Percentiles rank a stretch among this genome's conserved stretches.
Conservation (phyloP, 2,888 invertebrate species). For the Coenonympha arcania region DNA sequence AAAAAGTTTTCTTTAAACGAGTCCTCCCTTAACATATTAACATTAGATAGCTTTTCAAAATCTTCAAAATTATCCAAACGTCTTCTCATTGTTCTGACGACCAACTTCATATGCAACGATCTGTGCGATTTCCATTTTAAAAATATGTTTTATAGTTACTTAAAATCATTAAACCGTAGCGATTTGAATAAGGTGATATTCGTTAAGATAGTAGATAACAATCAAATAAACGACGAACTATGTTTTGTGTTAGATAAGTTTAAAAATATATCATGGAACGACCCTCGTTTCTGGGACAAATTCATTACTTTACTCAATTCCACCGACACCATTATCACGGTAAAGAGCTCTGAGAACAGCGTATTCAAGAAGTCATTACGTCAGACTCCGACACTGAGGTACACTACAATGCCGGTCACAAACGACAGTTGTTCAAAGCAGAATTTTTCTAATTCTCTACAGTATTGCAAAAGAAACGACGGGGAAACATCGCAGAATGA, state of each 20-base stretch:
- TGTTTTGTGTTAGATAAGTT: conserved; percentile 71
- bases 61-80: conserved; percentile 68
- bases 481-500: conserved; percentile 72
- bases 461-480: conserved; percentile 64
- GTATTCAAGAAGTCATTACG: conserved; percentile 71
- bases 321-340: conserved; percentile 69
- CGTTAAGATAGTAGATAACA: conserved; percentile 63
- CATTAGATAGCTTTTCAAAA: conserved; percentile 65
- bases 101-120: conserved; percentile 65
- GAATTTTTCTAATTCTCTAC: conserved; percentile 70
- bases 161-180: conserved; percentile 64
- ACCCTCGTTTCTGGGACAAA: conserved; percentile 89
- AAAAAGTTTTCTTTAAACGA: conserved; percentile 82
- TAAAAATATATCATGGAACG: conserved; percentile 81
- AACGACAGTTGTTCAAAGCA: conserved; percentile 72
- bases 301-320: conserved; percentile 85
- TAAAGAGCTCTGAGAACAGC: conserved; percentile 61
- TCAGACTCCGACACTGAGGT: conserved; percentile 68
- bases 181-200: conserved; percentile 67
- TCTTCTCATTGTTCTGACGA: conserved; percentile 76
- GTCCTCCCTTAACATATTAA: conserved; percentile 77
- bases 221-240: conserved; percentile 65
- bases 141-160: conserved; percentile 68
- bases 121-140: conserved; percentile 67
- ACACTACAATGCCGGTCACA: conserved; percentile 73